Conservation (phyloP, 2,113 vertebrate genomes). For the Acanthisitta chloris region DNA sequence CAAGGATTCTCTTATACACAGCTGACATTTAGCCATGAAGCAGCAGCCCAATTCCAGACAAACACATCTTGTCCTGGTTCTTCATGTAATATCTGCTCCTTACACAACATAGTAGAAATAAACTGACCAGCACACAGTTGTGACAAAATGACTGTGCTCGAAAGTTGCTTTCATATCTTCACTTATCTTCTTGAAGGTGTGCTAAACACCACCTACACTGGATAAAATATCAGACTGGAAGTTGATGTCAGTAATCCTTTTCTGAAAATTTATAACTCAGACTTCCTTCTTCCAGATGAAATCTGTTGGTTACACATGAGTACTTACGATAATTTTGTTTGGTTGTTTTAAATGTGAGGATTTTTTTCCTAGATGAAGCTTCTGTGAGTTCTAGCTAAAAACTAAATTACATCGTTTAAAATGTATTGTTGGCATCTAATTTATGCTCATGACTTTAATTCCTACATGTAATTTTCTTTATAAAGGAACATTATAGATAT, state of each 20-base stretch:
- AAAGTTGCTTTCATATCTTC: neutral
- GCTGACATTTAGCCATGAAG: neutral
- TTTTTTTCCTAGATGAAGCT: neutral
- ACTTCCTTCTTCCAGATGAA: neutral
- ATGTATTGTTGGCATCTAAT: neutral
- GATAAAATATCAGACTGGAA: neutral
- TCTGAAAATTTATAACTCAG: neutral
- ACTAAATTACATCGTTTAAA: neutral
- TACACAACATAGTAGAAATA: neutral
- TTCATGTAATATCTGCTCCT: neutral
- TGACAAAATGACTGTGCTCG: neutral
- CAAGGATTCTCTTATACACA: neutral
- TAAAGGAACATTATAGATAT: neutral
- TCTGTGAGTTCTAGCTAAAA: neutral
- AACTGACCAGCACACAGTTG: neutral
- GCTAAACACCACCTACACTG: neutral
- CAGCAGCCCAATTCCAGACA: neutral
- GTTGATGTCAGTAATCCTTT: neutral
- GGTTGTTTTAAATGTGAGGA: neutral
- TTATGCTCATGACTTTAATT: neutral
- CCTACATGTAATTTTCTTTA: neutral
- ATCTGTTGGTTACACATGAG: neutral
- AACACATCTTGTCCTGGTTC: neutral
- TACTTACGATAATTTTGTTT: neutral
- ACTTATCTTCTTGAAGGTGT: neutral